phyloP scores from a whole-genome alignment of 1,140 invertebrate species.

The Drosophila parabipectinata region DNA sequence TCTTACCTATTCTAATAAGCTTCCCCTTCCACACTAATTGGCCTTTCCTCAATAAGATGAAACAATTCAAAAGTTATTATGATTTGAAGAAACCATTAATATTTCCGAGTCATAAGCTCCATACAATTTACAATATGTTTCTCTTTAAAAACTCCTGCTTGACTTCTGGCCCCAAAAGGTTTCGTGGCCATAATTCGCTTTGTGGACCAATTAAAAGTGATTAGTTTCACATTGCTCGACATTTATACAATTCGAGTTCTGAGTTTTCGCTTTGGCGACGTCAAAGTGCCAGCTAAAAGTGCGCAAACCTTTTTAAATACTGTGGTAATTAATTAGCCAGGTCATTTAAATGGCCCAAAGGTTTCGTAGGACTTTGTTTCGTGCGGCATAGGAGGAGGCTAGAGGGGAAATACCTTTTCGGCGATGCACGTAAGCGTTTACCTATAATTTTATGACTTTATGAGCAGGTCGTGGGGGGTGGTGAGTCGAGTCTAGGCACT shows the following conservation, averaged over 20 bases:
- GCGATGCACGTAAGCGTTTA: conserved; percentile 79
- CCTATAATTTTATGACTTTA: conserved; percentile 82
- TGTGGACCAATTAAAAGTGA: conserved; percentile 74
- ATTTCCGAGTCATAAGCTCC: conserved; percentile 22
- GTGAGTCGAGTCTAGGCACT: conserved; percentile 31
- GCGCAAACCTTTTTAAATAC: conserved; percentile 67
- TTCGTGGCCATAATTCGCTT: conserved; percentile 56
- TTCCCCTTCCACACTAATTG: neutral
- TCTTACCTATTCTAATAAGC: neutral
- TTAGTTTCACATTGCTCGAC: conserved; percentile 74
- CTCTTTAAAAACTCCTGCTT: conserved; percentile 22
- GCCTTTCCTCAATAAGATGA: neutral
- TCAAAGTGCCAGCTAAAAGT: conserved; percentile 22
- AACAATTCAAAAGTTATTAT: conserved; percentile 4
- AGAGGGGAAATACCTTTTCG: conserved; percentile 24
- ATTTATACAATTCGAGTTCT: conserved; percentile 50
- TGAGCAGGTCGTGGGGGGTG: conserved; percentile 24
- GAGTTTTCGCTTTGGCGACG: conserved; percentile 7
- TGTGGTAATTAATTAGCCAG: conserved; percentile 70
- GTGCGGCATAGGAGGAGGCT: neutral
- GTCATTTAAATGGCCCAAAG: conserved; percentile 55
- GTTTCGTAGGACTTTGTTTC: neutral
- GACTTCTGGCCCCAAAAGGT: conserved; percentile 33
- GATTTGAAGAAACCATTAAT: neutral
- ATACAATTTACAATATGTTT: conserved; percentile 7